Evolutionary conservation across 23 tunicate genomes (phyloP).

Genomic region (Styela clava): DNA sequence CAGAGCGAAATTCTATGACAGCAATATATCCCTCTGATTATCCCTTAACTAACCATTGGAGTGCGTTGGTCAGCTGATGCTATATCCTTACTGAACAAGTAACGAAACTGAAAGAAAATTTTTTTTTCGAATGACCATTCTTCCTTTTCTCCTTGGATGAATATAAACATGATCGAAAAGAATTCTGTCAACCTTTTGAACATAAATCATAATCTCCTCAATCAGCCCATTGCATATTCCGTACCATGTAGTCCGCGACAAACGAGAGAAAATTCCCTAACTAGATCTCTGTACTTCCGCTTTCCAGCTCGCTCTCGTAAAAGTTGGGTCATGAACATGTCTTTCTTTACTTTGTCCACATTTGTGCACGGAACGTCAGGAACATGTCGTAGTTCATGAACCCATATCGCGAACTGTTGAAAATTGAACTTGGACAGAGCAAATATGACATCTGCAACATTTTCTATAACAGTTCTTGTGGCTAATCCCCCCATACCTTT

Average conservation of each 20-base stretch:
- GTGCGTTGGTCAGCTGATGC: too few relatives aligned
- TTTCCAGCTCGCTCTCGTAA: conserved; percentile 37
- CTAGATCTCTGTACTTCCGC: conserved; percentile 64
- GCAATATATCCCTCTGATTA: too few relatives aligned
- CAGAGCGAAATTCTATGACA: too few relatives aligned
- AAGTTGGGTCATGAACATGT: conserved; percentile 28
- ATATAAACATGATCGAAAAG: too few relatives aligned
- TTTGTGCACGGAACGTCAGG: conserved; percentile 41
- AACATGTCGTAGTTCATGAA: conserved; percentile 29
- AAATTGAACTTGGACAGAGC: conserved; percentile 32
- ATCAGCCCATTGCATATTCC: conserved; percentile 43
- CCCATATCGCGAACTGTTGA: conserved; percentile 29
- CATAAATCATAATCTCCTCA: too few relatives aligned
- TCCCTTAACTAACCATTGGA: too few relatives aligned
- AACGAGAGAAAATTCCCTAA: conserved; percentile 62
- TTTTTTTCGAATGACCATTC: too few relatives aligned
- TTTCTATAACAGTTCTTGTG: conserved; percentile 65
- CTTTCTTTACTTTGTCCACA: conserved; percentile 36
- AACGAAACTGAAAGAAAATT: too few relatives aligned
- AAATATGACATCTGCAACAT: conserved; percentile 74
- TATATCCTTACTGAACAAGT: too few relatives aligned
- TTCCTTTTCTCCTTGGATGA: too few relatives aligned
- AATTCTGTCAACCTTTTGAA: too few relatives aligned
- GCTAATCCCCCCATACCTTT: conserved; percentile 73
- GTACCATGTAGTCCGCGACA: conserved; percentile 92